These are phyloP conservation scores for Eublepharis macularius DNA, from an alignment of 2,113 vertebrate species.

Conservation along the genomic window DNA sequence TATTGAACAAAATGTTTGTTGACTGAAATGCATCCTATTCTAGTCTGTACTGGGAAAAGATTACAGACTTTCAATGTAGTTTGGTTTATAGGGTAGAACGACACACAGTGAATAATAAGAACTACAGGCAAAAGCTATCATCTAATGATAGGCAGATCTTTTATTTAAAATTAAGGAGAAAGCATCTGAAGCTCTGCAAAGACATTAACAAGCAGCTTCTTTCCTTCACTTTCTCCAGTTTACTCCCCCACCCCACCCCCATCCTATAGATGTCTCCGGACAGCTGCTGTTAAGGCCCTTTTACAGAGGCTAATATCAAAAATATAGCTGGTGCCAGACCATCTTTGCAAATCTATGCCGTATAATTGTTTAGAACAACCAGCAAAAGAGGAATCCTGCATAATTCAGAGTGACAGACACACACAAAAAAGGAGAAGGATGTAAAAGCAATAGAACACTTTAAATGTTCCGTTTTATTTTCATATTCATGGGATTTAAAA, in stretches of 20 bases:
- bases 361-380: neutral
- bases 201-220: neutral
- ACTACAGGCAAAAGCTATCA: neutral
- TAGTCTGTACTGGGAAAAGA: neutral
- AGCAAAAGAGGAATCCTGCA: neutral
- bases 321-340: neutral
- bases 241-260: neutral
- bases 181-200: neutral
- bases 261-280: neutral
- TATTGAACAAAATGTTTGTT: neutral
- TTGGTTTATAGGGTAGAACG: neutral
- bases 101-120: neutral
- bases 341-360: neutral
- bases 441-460: neutral
- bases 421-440: neutral
- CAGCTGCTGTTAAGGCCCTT: neutral
- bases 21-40: neutral
- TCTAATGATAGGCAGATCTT: neutral
- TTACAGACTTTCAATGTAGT: neutral
- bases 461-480: neutral
- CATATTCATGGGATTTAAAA: conserved; percentile 2
- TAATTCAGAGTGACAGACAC: neutral
- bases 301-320: neutral
- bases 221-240: neutral
- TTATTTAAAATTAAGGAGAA: conserved; percentile 10